phyloP scores from a whole-genome alignment of 2,797 vertebrate genomes.

The Vespertilio murinus region DNA sequence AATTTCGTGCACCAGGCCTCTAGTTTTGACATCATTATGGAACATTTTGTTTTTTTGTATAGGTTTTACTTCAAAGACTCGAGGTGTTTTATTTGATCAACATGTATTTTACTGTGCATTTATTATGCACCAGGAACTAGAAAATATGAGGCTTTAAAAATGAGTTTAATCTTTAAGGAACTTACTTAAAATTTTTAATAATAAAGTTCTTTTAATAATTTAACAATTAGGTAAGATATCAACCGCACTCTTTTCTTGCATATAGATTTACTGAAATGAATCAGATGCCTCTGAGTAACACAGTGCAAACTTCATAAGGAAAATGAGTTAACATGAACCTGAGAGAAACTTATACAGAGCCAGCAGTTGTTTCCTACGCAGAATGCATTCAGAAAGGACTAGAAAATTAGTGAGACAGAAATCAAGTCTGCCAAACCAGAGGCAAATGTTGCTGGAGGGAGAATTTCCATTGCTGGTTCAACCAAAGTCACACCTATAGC shows the following conservation, averaged over 20 bases:
- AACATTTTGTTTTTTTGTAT: too few relatives aligned
- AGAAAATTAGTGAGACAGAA: constrained; percentile 58
- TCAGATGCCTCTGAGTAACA: not conserved
- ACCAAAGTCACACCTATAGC: constrained; percentile 9
- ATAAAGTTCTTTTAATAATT: constrained; percentile 16
- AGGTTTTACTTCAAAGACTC: not conserved
- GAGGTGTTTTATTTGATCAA: not conserved
- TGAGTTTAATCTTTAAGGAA: not conserved
- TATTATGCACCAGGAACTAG: not conserved
- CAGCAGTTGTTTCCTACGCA: not conserved
- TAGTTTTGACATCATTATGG: not conserved
- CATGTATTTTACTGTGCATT: not conserved
- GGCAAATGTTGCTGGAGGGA: constrained; percentile 64
- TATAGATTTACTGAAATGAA: not conserved
- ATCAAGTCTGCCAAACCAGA: constrained; percentile 59
- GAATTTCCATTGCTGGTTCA: constrained; percentile 59
- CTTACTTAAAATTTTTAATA: not conserved
- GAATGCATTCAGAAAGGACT: constrained; percentile 14
- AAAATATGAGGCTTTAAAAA: not conserved
- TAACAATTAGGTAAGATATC: not conserved
- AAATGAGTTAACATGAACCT: not conserved
- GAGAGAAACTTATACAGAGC: not conserved
- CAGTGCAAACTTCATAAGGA: not conserved
- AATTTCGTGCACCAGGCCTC: too few relatives aligned
- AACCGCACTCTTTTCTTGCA: not conserved